Evolutionary conservation across 1,140 invertebrate genomes (phyloP).

Genomic region (Ceratoteleas bidentatus): DNA sequence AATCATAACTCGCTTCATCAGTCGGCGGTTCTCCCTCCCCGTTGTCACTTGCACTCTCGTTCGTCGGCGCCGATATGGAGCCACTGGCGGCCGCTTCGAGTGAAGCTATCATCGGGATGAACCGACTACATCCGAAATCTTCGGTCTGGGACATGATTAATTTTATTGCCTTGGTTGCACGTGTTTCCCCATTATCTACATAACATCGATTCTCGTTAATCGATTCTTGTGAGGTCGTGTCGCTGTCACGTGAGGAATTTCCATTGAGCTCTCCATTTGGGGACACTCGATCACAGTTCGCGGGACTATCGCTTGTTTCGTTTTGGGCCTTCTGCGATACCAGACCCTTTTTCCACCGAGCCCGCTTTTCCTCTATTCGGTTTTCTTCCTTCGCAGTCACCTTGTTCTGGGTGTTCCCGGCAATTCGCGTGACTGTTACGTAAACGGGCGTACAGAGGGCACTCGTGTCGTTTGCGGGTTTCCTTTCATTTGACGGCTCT

Average conservation of each 20-base stretch:
- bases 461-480: not conserved
- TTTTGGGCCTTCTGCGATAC: conserved; percentile 4
- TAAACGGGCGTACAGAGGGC: conserved; percentile 14
- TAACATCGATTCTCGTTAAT: too few species aligned
- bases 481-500: conserved; percentile 1
- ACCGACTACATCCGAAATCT: conserved; percentile 24
- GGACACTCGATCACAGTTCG: not conserved
- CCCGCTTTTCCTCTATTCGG: conserved; percentile 24
- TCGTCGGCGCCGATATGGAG: too few species aligned
- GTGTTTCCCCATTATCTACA: not conserved
- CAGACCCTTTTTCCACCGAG: conserved; percentile 36
- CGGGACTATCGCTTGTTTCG: not conserved
- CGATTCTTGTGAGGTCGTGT: not conserved
- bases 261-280: not conserved
- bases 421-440: conserved; percentile 24
- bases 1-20: not conserved
- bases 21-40: not conserved
- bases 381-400: conserved; percentile 22
- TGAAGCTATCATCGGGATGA: conserved; percentile 2
- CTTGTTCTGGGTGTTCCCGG: conserved; percentile 11
- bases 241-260: not conserved
- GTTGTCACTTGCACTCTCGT: not conserved
- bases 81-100: not conserved
- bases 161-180: not conserved
- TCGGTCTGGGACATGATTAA: not conserved